Base-by-base conservation (phyloP, 2,797 vertebrate species). In the Arremon aurantiirostris region DNA sequence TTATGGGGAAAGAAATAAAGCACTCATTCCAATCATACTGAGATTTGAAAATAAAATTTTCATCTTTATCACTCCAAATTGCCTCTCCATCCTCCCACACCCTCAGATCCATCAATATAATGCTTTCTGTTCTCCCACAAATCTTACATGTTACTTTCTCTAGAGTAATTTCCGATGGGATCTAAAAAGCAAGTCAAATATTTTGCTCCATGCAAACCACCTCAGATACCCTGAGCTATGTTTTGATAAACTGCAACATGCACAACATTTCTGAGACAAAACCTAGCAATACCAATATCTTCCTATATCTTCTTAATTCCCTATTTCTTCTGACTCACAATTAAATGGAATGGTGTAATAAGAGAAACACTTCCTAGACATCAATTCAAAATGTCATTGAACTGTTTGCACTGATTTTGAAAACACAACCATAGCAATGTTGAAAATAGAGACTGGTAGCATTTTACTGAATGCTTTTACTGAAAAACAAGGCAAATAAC, bases 401-500 rank as follows among this genome's bases (percentile, higher is more conserved):
- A 68, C 10, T 49, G 34, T 47, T 44, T 52, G 41, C 35, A 70
- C 8, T 18, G 30, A 6, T 49, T 83, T 71, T 60, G 32, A 93
- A 93, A 63, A 64, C 7, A 79, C 21, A 60, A 53, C 59, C 32
- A 73, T 12, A 68, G 32, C 70, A 93, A 89, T 53, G 56, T 61
- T 89, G 53, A 80, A 91, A 95, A 46, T 46, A 46, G 60, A 94
- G 65, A 82, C 57, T 66, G 87, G 80, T 63, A 91, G 72, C 42
- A 91, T 61, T 88, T 93, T 77, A 68, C 66, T 47, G 46, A 83
- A 79, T 82, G 86, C 73, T 94, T 96, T 95, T 95, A 93, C 79
- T 81, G 61, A 93, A 96, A 97, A 94, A 87, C 20, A 82, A 90
- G 39, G 84, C 42, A 94, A 95, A 59, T 81, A 95, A 86, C 21